Evolutionary conservation across 2,797 vertebrate genomes (phyloP).

Genomic region (Champsocephalus esox): DNA sequence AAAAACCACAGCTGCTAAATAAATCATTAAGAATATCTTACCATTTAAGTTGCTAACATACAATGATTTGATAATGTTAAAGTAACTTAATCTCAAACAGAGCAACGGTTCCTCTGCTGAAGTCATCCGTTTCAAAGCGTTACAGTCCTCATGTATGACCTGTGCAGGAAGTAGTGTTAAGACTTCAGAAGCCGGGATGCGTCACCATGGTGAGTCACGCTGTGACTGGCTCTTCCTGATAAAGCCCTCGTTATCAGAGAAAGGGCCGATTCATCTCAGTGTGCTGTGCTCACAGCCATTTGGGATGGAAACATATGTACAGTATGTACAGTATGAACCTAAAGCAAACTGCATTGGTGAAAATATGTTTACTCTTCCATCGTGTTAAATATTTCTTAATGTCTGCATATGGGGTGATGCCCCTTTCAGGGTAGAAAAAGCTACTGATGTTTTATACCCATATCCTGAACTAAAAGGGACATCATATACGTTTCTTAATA

Average conservation of each 20-base stretch:
- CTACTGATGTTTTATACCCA: too few species aligned
- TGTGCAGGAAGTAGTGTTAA: background rate
- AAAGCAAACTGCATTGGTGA: background rate
- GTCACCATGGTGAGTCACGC: conserved; percentile 24
- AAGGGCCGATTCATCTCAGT: background rate
- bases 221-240: conserved; percentile 18
- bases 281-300: background rate
- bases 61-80: background rate
- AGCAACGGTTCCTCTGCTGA: background rate
- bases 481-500: too few species aligned
- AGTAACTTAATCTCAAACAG: background rate
- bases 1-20: background rate
- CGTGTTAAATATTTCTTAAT: too few species aligned
- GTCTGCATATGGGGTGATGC: too few species aligned
- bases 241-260: conserved; percentile 4
- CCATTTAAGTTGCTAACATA: background rate
- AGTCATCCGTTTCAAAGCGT: background rate
- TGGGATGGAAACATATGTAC: background rate
- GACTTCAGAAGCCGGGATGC: background rate
- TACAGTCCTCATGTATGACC: background rate
- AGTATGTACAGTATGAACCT: background rate
- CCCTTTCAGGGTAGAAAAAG: too few species aligned
- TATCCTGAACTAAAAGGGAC: too few species aligned
- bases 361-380: background rate
- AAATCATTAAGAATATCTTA: background rate